These are phyloP conservation scores for Hesperophylax magnus DNA, from an alignment of 1,140 invertebrate species.

Conservation along the genomic window DNA sequence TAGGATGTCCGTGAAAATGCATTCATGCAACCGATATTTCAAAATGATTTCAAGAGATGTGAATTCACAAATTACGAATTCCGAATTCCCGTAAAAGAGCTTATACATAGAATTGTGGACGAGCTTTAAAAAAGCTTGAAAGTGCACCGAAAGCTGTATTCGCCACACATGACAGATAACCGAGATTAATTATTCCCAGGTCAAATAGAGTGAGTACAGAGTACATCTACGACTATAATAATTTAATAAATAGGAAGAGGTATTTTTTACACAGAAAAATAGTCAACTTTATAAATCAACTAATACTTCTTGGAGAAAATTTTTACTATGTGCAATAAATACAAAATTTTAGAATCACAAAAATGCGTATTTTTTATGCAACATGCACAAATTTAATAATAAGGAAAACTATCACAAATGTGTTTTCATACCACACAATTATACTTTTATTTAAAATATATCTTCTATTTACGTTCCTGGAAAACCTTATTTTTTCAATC, in stretches of 20 bases:
- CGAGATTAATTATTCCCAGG: slow-evolving; percentile 40
- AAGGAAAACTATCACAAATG: no score
- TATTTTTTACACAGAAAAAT: neutral
- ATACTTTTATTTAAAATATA: no score
- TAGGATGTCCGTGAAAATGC: no score
- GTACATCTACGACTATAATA: neutral
- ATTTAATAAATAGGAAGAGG: neutral
- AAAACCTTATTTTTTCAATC: no score
- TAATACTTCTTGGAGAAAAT: neutral
- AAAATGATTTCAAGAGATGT: no score
- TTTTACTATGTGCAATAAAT: neutral
- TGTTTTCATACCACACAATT: no score
- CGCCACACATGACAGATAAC: slow-evolving; percentile 44
- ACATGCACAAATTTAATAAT: no score
- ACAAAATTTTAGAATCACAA: neutral
- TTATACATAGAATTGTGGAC: slow-evolving; percentile 39
- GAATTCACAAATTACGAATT: no score
- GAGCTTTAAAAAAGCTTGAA: slow-evolving; percentile 39
- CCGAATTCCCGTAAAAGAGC: no score
- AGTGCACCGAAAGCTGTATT: slow-evolving; percentile 32
- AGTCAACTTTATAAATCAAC: neutral
- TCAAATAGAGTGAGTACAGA: slow-evolving; percentile 3
- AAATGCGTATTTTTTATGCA: neutral
- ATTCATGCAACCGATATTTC: no score
- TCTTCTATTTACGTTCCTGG: no score